Evolutionary conservation across 1,140 invertebrate genomes (phyloP).

Genomic region (Nasonia longicornis): DNA sequence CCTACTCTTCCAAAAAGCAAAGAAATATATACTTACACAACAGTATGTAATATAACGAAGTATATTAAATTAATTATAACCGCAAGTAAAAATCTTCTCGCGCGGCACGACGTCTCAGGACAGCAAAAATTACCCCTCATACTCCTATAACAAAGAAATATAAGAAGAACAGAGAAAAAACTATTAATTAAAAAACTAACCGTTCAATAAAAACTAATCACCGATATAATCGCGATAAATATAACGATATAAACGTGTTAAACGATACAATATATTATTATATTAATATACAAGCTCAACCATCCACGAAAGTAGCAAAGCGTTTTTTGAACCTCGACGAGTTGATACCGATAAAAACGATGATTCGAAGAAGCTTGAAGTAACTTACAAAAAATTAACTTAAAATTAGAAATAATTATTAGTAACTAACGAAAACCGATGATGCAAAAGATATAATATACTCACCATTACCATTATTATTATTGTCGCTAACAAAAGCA

Average conservation of each 20-base stretch:
- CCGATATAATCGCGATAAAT: background rate
- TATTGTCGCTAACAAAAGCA: background rate
- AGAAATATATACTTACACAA: background rate
- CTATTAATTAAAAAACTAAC: background rate
- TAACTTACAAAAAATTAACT: background rate
- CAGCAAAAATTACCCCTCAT: background rate
- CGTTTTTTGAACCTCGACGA: slow-evolving; percentile 15
- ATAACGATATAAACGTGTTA: background rate
- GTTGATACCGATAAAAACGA: background rate
- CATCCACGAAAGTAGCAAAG: slow-evolving; percentile 39
- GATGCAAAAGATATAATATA: background rate
- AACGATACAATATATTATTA: background rate
- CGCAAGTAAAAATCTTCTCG: background rate
- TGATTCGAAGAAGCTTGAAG: background rate
- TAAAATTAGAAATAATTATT: background rate
- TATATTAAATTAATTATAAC: background rate
- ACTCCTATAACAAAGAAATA: background rate
- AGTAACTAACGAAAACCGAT: background rate
- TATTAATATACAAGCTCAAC: slow-evolving; percentile 8
- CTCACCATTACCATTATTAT: background rate
- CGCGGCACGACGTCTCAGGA: background rate
- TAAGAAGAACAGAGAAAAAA: background rate
- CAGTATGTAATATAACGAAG: slow-evolving; percentile 1
- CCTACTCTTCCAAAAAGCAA: background rate
- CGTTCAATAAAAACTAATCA: background rate